Percentiles rank a stretch among this genome's conserved stretches.
phyloP scores from a whole-genome alignment of 1,140 invertebrate genomes.

The Palaemon carinicauda region DNA sequence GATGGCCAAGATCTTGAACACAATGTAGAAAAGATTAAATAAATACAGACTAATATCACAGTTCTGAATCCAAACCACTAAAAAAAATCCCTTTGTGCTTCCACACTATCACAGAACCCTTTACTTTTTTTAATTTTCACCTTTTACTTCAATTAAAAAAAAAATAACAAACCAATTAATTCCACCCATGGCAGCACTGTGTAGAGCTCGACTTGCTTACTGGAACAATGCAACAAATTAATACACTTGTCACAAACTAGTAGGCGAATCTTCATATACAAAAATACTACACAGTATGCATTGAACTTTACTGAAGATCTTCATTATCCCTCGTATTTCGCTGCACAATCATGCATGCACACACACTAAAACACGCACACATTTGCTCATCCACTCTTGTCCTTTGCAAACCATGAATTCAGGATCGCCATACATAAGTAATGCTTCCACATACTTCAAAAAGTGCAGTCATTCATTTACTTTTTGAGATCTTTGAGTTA shows the following conservation, averaged over 20 bases:
- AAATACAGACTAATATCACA: constrained; percentile 56
- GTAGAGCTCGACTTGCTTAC: constrained; percentile 49
- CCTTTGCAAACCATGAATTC: no score
- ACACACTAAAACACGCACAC: not conserved
- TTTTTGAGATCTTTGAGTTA: constrained; percentile 45
- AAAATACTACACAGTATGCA: constrained; percentile 55
- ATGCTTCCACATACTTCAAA: not conserved
- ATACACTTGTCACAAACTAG: constrained; percentile 52
- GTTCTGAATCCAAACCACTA: constrained; percentile 53
- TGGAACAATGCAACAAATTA: constrained; percentile 47
- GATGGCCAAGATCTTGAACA: constrained; percentile 30
- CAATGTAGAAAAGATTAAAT: constrained; percentile 46
- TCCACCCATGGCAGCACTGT: constrained; percentile 47
- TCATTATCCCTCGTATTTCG: constrained; percentile 5
- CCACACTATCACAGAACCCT: constrained; percentile 55
- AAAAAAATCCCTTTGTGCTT: constrained; percentile 52
- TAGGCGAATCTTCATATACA: constrained; percentile 53
- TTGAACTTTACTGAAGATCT: constrained; percentile 32
- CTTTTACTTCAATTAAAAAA: constrained; percentile 25
- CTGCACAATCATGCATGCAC: constrained; percentile 9
- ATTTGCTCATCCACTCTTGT: not conserved
- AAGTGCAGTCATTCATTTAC: constrained; percentile 14
- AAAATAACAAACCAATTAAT: constrained; percentile 23
- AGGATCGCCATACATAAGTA: no score
- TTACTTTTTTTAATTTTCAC: constrained; percentile 29